Evolutionary conservation across 2,888 invertebrate genomes (phyloP).

Genomic region (Panopea generosa): DNA sequence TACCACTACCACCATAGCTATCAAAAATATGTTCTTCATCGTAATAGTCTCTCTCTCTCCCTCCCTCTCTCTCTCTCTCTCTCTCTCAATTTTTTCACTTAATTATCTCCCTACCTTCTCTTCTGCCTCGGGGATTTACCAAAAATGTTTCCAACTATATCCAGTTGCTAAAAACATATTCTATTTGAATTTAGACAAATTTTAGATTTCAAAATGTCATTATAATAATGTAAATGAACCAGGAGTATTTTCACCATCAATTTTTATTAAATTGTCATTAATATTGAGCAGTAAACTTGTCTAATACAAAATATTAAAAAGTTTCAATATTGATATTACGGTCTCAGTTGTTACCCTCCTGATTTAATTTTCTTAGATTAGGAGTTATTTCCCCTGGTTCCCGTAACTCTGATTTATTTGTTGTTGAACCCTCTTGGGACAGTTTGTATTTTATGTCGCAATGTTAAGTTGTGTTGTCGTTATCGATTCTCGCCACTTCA

Average conservation of each 20-base stretch:
- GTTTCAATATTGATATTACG: constrained; percentile 19
- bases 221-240: background rate
- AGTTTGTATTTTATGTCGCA: constrained; percentile 43
- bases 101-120: no score
- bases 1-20: no score
- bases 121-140: no score
- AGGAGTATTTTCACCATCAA: constrained; percentile 2
- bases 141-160: no score
- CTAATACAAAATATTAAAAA: constrained; percentile 11
- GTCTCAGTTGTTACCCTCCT: constrained; percentile 8
- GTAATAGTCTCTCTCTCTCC: no score
- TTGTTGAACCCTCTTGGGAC: constrained; percentile 35
- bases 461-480: constrained; percentile 43
- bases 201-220: no score
- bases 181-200: no score
- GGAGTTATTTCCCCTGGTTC: constrained; percentile 42
- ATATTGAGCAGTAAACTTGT: background rate
- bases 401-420: constrained; percentile 37
- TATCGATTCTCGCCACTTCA: constrained; percentile 52
- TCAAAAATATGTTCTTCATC: no score
- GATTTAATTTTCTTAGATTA: constrained; percentile 45
- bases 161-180: no score
- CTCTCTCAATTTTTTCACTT: no score
- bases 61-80: no score
- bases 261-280: constrained; percentile 19